Evolutionary conservation across 2,113 vertebrate genomes (phyloP), one percentile per base, ranked within the genome.

Genomic region (Nestor notabilis): DNA sequence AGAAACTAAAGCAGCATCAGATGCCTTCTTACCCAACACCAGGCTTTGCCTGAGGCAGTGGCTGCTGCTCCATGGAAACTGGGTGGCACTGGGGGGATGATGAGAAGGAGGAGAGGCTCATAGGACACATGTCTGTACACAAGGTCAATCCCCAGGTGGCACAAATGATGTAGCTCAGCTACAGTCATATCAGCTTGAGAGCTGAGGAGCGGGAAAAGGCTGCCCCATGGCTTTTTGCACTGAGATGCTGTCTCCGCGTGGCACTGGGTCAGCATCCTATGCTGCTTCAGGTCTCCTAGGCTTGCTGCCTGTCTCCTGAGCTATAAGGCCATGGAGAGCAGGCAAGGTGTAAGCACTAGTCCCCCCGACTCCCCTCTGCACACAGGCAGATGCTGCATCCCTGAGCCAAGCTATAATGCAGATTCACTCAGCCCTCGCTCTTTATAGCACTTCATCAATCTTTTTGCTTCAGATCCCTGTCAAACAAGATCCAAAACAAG

Each of bases 381-480:
- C 1, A 1, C 2, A 0, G 0, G 27, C 23, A 71, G 72, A 53
- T 2, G 13, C 43, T 46, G 53, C 39, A 50, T 0, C 1, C 56
- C 52, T 41, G 43, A 90, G 63, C 63, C 47, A 29, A 50, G 37
- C 43, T 35, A 17, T 2, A 1, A n/a, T 1, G 10, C 33, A 47
- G 37, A 41, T 31, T 71, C 0, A 0, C 53, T 56, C 52, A 61
- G 75, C 31, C 82, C 74, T 70, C 1, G 0, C 60, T 84, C 53
- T n/a, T 82, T 1, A 20, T 4, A 68, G 50, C 52, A 55, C 25
- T 74, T 82, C 27, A 71, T 82, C 74, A 52, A 29, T 77, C 64
- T 69, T 71, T 74, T 74, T 78, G 69, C 63, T 95, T 94, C 82
- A 83, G 63, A 93, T 52, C 29, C 47, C 14, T n/a, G 35, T 39